Conservation (phyloP, 2,888 invertebrate genomes). For the Eudemis profundana region DNA sequence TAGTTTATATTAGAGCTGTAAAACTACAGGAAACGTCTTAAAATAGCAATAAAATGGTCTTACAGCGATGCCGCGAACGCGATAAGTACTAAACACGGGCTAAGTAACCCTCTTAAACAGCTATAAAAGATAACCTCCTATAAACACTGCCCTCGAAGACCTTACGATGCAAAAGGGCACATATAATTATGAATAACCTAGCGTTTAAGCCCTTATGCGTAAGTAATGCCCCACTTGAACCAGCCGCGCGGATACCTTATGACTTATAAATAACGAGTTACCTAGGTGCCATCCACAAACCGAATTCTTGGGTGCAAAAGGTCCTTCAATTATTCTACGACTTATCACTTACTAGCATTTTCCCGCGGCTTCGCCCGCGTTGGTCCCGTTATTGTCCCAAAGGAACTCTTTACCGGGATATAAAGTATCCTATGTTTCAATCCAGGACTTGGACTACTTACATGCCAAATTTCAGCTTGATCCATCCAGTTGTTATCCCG, state of each 20-base stretch:
- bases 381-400: too few relatives aligned
- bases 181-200: conserved; percentile 3
- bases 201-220: conserved; percentile 13
- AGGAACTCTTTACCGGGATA: too few relatives aligned
- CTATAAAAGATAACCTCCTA: conserved; percentile 42
- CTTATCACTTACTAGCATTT: too few relatives aligned
- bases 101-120: conserved; percentile 41
- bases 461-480: too few relatives aligned
- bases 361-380: too few relatives aligned
- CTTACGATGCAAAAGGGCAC: conserved; percentile 2
- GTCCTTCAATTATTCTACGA: too few relatives aligned
- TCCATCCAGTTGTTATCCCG: too few relatives aligned
- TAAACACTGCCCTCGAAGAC: conserved; percentile 24
- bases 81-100: conserved; percentile 32
- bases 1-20: conserved; percentile 27
- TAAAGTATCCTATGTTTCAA: too few relatives aligned
- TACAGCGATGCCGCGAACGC: conserved; percentile 29
- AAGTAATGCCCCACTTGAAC: conserved; percentile 3
- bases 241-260: conserved; percentile 3
- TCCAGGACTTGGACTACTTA: too few relatives aligned
- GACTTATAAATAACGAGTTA: conserved; percentile 29
- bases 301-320: too few relatives aligned
- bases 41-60: conserved; percentile 31
- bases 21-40: conserved; percentile 27
- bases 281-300: conserved; percentile 18